Percentiles rank a stretch among this genome's conserved stretches.
Evolutionary conservation across 2,888 invertebrate species (phyloP).

Genomic region (Ophion obscuratus): DNA sequence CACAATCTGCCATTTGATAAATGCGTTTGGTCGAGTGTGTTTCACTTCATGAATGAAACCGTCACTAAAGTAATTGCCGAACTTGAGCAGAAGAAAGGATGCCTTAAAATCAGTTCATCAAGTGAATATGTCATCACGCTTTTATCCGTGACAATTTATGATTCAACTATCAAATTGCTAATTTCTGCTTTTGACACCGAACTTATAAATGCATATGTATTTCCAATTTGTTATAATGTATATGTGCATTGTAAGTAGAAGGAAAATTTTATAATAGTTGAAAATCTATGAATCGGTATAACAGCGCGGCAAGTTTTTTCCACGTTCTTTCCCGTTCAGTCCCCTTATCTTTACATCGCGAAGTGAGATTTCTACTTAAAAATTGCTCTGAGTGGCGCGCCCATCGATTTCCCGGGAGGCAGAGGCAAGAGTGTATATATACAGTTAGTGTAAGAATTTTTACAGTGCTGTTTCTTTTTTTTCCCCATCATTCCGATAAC

Average conservation of each 20-base stretch:
- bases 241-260: conserved; percentile 23
- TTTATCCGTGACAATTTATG: too few relatives aligned
- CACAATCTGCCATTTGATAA: too few relatives aligned
- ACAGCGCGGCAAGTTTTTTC: conserved; percentile 21
- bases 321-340: conserved; percentile 12
- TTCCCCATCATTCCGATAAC: conserved; percentile 18
- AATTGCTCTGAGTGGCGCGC: conserved; percentile 30
- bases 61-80: too few relatives aligned
- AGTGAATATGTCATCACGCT: too few relatives aligned
- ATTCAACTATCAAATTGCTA: too few relatives aligned
- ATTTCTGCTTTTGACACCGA: too few relatives aligned
- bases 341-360: conserved; percentile 43
- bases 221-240: background rate
- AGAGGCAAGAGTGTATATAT: conserved; percentile 30
- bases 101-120: too few relatives aligned
- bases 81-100: too few relatives aligned
- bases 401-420: conserved; percentile 1
- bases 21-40: too few relatives aligned
- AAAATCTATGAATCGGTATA: conserved; percentile 50
- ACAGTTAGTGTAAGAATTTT: conserved; percentile 50
- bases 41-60: too few relatives aligned
- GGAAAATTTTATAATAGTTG: conserved; percentile 55
- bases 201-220: too few relatives aligned
- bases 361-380: conserved; percentile 50
- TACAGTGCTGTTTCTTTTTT: conserved; percentile 7